Conservation (phyloP, 2,113 vertebrate species). For the Pandion haliaetus region DNA sequence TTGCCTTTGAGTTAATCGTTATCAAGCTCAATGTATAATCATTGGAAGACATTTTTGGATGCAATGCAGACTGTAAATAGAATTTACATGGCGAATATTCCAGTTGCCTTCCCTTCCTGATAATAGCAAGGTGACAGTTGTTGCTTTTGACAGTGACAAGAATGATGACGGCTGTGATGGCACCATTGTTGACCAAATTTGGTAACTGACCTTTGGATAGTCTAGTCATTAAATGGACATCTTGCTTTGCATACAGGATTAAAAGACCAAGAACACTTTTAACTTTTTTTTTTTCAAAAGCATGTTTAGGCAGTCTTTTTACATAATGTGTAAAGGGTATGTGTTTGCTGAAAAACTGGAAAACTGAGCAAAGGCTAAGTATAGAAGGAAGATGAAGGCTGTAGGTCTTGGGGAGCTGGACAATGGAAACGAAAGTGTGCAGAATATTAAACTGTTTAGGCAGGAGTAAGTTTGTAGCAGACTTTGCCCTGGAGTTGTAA, state of each 20-base stretch:
- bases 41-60: constrained; percentile 66
- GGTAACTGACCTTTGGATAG: constrained; percentile 83
- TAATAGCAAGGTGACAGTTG: constrained; percentile 92
- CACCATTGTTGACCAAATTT: constrained; percentile 89
- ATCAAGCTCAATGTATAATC: constrained; percentile 53
- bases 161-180: constrained; percentile 80
- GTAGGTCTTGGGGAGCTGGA: background rate
- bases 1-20: constrained; percentile 57
- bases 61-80: constrained; percentile 74
- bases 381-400: background rate
- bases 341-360: constrained; percentile 34
- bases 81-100: constrained; percentile 71
- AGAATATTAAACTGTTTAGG: background rate
- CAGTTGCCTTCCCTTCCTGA: constrained; percentile 79
- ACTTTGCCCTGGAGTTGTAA: constrained; percentile 25
- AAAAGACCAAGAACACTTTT: background rate
- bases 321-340: background rate
- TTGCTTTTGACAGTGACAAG: constrained; percentile 84
- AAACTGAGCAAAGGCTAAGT: background rate
- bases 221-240: constrained; percentile 69
- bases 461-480: background rate
- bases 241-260: constrained; percentile 46
- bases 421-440: background rate
- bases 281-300: background rate
- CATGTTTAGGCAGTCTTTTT: background rate